Conservation (phyloP, 2,113 vertebrate species). For the Etheostoma spectabile region DNA sequence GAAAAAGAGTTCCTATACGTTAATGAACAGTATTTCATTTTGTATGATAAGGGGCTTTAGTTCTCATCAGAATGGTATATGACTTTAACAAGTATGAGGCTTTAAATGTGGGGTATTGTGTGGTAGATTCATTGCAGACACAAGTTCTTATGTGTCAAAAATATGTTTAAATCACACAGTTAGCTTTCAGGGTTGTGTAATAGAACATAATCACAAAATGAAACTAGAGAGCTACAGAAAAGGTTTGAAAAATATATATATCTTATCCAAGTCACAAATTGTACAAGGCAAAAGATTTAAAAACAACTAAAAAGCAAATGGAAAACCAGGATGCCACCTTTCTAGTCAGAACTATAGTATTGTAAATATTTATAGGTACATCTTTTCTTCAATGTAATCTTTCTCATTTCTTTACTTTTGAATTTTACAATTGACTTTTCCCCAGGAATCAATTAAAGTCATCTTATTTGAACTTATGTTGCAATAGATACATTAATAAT, state of each 20-base stretch:
- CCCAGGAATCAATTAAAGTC: too few species aligned
- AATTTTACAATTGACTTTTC: too few species aligned
- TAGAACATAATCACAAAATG: background rate
- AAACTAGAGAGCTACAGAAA: background rate
- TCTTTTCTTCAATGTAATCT: too few species aligned
- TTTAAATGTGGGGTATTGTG: conserved; percentile 19
- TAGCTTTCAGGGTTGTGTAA: background rate
- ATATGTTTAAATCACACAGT: background rate
- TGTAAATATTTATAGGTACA: too few species aligned
- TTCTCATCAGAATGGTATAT: conserved; percentile 33
- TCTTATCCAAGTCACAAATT: background rate
- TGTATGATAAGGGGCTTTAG: conserved; percentile 33
- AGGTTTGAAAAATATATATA: too few species aligned
- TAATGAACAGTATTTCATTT: conserved; percentile 42
- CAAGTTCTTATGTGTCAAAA: background rate
- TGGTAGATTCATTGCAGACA: background rate
- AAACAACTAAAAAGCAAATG: background rate
- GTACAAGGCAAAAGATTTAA: background rate
- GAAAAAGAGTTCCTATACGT: conserved; percentile 27
- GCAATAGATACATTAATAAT: too few species aligned
- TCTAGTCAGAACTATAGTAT: too few species aligned
- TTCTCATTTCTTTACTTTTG: too few species aligned
- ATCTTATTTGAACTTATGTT: too few species aligned
- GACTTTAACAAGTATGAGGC: conserved; percentile 40
- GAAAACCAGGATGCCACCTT: background rate